phyloP scores from a whole-genome alignment of 2,113 vertebrate genomes.

The Chelonoidis abingdonii region DNA sequence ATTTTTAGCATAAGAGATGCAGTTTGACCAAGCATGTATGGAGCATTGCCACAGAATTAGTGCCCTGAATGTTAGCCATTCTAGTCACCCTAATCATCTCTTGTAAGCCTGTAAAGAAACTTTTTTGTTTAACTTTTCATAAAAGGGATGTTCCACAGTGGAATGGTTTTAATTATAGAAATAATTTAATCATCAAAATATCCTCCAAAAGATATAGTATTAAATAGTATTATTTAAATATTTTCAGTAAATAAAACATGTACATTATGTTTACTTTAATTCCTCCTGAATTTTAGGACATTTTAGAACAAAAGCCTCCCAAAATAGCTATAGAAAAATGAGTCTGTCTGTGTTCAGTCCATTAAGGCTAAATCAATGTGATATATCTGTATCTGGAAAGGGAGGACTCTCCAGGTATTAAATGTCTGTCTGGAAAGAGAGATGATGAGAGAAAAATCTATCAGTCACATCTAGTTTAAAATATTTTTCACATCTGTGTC shows the following conservation, averaged over 20 bases:
- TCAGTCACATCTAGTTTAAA: background rate
- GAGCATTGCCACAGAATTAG: background rate
- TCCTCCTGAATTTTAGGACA: background rate
- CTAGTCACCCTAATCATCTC: background rate
- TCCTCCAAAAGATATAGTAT: background rate
- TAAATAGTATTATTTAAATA: constrained; percentile 26
- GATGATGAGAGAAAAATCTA: background rate
- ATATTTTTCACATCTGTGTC: background rate
- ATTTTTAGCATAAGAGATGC: background rate
- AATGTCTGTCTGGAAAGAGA: background rate
- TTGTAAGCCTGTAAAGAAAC: background rate
- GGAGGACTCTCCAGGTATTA: background rate
- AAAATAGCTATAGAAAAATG: background rate
- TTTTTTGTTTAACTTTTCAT: constrained; percentile 15
- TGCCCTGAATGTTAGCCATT: background rate
- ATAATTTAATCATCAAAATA: constrained; percentile 34
- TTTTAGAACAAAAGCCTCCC: background rate
- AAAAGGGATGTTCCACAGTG: background rate
- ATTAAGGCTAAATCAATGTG: background rate
- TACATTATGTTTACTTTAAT: background rate
- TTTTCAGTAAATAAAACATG: background rate
- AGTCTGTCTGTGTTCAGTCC: background rate
- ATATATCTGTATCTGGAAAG: background rate
- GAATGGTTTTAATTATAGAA: background rate
- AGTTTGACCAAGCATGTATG: background rate